Evolutionary conservation across 2,113 vertebrate species (phyloP).

Genomic region (Semicossyphus pulcher): DNA sequence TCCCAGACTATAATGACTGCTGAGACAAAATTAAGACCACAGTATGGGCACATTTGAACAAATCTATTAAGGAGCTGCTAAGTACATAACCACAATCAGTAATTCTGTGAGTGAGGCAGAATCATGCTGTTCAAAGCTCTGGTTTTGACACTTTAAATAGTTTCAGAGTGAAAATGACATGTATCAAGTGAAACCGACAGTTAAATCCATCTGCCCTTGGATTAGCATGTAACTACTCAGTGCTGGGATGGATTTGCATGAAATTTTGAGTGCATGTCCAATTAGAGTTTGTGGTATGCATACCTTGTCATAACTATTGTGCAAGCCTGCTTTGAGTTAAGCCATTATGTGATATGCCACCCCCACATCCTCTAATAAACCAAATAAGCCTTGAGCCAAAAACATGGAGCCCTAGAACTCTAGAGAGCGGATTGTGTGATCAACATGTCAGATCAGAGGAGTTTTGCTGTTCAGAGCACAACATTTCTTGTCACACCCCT

Average conservation of each 20-base stretch:
- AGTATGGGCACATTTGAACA: neutral
- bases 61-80: conserved; percentile 3
- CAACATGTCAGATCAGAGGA: conserved; percentile 56
- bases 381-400: conserved; percentile 62
- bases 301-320: conserved; percentile 66
- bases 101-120: neutral
- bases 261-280: conserved; percentile 57
- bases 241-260: conserved; percentile 61
- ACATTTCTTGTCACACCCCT: conserved; percentile 31
- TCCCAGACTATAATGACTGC: neutral
- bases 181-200: conserved; percentile 55
- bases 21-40: neutral
- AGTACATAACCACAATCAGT: neutral
- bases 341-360: conserved; percentile 61
- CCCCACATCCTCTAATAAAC: conserved; percentile 59
- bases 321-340: conserved; percentile 56
- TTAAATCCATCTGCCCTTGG: conserved; percentile 41
- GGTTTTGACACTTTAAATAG: conserved; percentile 20
- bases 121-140: conserved; percentile 2
- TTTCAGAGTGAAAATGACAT: conserved; percentile 34
- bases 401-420: conserved; percentile 33
- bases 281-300: conserved; percentile 52
- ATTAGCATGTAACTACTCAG: conserved; percentile 42
- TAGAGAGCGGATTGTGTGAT: conserved; percentile 51
- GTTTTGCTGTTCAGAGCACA: conserved; percentile 16